A percentile compares a stretch with the other conserved stretches of the same genome.
Conservation (phyloP, 2,113 vertebrate genomes). For the Ochotona curzoniae region DNA sequence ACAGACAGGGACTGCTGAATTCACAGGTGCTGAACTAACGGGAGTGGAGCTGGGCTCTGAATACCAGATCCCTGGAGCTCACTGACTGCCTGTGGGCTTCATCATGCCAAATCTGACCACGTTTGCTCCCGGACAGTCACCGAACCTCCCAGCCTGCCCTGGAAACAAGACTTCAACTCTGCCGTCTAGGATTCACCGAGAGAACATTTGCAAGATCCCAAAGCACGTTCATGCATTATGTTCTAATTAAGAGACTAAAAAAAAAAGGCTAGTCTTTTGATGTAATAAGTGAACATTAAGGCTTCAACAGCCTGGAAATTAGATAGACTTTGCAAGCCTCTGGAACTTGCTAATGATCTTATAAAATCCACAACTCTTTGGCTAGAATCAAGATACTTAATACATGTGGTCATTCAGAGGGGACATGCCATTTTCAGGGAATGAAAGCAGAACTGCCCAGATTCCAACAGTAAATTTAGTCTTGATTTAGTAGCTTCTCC, state of each 20-base stretch:
- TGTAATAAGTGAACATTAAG: conserved; percentile 38
- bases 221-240: neutral
- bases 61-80: neutral
- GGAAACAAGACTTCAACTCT: neutral
- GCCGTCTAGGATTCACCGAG: neutral
- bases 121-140: neutral
- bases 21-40: neutral
- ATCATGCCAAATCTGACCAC: neutral
- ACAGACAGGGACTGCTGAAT: neutral
- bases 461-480: neutral
- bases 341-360: neutral
- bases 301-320: conserved; percentile 11
- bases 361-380: neutral
- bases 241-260: conserved; percentile 32
- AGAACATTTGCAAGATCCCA: neutral
- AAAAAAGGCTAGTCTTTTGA: conserved; percentile 32
- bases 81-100: neutral
- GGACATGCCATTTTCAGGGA: neutral
- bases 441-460: neutral
- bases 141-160: neutral
- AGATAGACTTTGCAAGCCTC: neutral
- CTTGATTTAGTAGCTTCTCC: conserved; percentile 15
- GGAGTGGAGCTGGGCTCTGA: neutral
- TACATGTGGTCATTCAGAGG: neutral
- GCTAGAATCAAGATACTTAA: neutral